Evolutionary conservation across 1,140 invertebrate genomes (phyloP), one percentile per base, ranked within the genome.

Genomic region (Drosophila neocordata): DNA sequence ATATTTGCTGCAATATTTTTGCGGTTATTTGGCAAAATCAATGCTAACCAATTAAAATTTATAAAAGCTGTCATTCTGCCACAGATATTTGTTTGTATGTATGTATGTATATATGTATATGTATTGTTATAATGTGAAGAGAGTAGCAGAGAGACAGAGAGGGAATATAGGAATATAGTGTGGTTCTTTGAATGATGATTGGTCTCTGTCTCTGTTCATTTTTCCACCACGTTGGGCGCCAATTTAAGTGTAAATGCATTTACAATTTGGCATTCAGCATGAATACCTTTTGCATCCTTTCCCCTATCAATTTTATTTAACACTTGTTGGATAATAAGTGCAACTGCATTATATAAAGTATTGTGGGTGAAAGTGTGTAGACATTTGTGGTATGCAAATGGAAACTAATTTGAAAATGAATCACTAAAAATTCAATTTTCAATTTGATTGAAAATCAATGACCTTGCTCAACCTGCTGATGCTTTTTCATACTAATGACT

Each of bases 401-500:
- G 4, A 58, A 41, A 53, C 44, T 59, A 61, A 71, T 58, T 31
- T 63, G 41, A 58, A 31, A 35, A 48, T 55, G 55, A 20, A 34
- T n/a, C 56, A 60, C 24, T 53, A 18, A 9, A 20, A 48, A 48
- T 35, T 35, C 34, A 18, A 15, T 44, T 4, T 20, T 20, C 41
- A 48, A 48, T 48, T 48, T 20, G 9, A 48, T 48, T 20, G 41
- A 48, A 20, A 48, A 48, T 44, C 41, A 18, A 48, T 48, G 15
- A 48, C 41, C 41, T 48, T 48, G 41, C 18, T 4, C 15, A 3
- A 48, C 15, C 41, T 20, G 15, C 41, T 31, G 27, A 44, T 44
- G 7, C 12, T 31, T 55, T 15, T 65, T 37, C 51, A 53, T 71
- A 71, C 68, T 72, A 71, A 72, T 77, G 53, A 73, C 63, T 77